Evolutionary conservation across 2,797 vertebrate genomes (phyloP), one percentile per base, ranked within the genome.

Genomic region (Ataeniobius toweri): DNA sequence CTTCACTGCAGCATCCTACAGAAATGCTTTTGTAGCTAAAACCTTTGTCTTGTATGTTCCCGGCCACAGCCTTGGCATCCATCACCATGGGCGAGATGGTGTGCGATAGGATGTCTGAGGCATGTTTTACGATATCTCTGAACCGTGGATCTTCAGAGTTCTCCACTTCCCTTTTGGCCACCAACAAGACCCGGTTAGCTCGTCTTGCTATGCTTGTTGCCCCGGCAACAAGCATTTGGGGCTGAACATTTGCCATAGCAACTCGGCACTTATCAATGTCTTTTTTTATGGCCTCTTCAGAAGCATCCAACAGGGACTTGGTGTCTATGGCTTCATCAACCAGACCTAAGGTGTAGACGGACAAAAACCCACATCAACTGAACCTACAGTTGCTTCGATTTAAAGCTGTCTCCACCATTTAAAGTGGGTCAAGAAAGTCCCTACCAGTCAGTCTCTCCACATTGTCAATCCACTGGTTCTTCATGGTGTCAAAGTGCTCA

Each of bases 401-500:
- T 28, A 16, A 70, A 26, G 26, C 22, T 6, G 6, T 55, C 20
- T 8, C 12, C 3, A 0, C 13, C 5, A 44, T n/a, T 67, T 68
- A n/a, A 44, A 68, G 22, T 14, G 65, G 24, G 3, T 12, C 26
- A 28, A 44, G 3, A 46, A 68, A 76, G 31, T 44, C 22, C 83
- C 84, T 89, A 99, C 98, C 96, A 79, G 98, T 99, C 94, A 99
- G 98, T 94, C 96, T 99, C 89, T 99, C 98, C 81, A 99, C 95
- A 51, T 99, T 99, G 91, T 99, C 98, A 55, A 99, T 99, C 98
- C 98, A 99, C 71, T 99, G 98, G 91, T 99, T 99, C 95, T 99
- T 99, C 98, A 99, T 99, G 77, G 98, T 99, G 91, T 99, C 98
- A 94, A 99, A 99, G 89, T 99, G 98, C 88, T 99, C 98, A 48